Conservation (phyloP, 2,113 vertebrate genomes). For the Corythoichthys intestinalis region DNA sequence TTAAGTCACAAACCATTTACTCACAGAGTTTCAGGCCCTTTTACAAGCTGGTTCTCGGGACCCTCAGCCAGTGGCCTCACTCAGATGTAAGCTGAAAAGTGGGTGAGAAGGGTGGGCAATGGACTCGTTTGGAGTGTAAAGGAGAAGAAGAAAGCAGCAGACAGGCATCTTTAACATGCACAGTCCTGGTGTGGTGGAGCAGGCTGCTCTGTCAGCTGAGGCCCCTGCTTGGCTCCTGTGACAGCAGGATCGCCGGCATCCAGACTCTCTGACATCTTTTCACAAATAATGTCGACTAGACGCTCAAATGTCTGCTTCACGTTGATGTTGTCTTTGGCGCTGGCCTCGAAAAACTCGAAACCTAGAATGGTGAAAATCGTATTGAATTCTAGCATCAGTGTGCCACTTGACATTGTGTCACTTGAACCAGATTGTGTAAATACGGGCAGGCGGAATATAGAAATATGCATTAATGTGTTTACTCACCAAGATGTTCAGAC, state of each 20-base stretch:
- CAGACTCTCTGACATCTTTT: conserved; percentile 95
- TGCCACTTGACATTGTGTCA: no score
- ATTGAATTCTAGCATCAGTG: no score
- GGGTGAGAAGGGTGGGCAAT: conserved; percentile 26
- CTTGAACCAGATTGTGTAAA: no score
- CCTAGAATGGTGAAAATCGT: conserved; percentile 64
- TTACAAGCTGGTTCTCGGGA: conserved; percentile 27
- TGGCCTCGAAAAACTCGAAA: conserved; percentile 95
- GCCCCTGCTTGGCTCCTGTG: conserved; percentile 81
- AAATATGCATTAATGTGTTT: conserved; percentile 2
- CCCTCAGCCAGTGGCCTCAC: conserved; percentile 14
- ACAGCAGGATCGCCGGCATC: conserved; percentile 82
- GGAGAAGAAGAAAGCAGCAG: conserved; percentile 16
- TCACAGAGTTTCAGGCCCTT: conserved; percentile 36
- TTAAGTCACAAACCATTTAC: conserved; percentile 8
- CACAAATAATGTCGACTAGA: conserved; percentile 94
- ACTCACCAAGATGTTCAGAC: conserved; percentile 89
- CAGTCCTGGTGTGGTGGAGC: conserved; percentile 87
- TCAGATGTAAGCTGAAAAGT: conserved; percentile 32
- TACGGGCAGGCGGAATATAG: no score
- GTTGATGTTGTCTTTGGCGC: conserved; percentile 97
- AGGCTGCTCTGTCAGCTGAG: conserved; percentile 84
- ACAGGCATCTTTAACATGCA: conserved; percentile 79
- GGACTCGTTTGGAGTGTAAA: conserved; percentile 24
- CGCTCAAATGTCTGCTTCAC: conserved; percentile 96